phyloP scores from a whole-genome alignment of 1,140 invertebrate species.

The Copidosoma floridanum region DNA sequence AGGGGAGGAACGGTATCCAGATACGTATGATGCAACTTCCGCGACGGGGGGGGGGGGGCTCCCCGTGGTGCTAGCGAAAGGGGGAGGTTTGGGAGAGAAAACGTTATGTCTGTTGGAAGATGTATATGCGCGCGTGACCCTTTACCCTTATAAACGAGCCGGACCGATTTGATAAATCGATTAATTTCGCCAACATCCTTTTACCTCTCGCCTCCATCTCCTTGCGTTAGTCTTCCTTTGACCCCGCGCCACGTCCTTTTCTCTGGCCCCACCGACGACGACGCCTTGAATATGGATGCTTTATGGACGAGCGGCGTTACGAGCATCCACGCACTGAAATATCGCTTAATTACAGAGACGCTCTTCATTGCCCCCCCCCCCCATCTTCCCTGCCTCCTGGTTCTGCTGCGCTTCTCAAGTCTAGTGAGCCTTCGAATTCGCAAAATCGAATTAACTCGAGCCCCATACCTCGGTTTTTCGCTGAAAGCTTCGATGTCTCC shows the following conservation, averaged over 20 bases:
- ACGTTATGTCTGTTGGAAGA: constrained; percentile 17
- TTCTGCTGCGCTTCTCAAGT: too few species aligned
- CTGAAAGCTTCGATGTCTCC: too few species aligned
- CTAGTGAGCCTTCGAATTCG: too few species aligned
- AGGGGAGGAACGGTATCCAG: not conserved
- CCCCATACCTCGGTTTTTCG: too few species aligned
- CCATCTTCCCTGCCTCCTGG: too few species aligned
- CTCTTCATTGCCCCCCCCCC: not conserved
- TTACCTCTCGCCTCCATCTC: constrained; percentile 3
- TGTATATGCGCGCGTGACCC: constrained; percentile 18
- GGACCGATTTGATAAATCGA: constrained; percentile 27
- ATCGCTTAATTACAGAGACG: not conserved
- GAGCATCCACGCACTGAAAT: not conserved
- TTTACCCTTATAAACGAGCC: constrained; percentile 24
- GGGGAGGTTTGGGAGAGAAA: too few species aligned
- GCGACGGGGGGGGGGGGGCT: not conserved
- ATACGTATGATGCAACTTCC: constrained; percentile 24
- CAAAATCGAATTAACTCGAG: too few species aligned
- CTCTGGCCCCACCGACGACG: not conserved
- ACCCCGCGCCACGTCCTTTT: not conserved
- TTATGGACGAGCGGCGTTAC: not conserved
- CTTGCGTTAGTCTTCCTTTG: not conserved
- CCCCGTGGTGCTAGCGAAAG: too few species aligned
- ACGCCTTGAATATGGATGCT: not conserved
- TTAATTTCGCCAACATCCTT: constrained; percentile 26